Evolutionary conservation across 1,140 invertebrate genomes (phyloP), one percentile per base, ranked within the genome.

Genomic region (Neotoxoptera formosana): DNA sequence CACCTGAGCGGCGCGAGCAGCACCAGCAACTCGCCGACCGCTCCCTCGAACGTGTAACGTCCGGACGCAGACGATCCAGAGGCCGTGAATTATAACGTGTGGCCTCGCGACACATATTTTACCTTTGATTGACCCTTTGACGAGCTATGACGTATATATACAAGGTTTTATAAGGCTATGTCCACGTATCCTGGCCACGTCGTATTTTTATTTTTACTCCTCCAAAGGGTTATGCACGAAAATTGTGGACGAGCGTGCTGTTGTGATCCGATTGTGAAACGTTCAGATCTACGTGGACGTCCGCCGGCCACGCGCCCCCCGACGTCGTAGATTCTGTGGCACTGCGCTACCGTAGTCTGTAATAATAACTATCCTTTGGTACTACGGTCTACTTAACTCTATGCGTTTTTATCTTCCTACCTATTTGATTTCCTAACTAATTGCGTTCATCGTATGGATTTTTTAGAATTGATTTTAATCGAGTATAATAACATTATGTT

Each of bases 21-120:
- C 93, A 96, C 94, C 56, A 96, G 95, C 92, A 96, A 95, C 93
- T 96, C 96, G 4, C 96, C 96, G 7, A 96, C 95, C 1, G 95
- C 95, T 53, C 87, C 81, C 48, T 25, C 88, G 7, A 56, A 56
- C 53, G 89, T 47, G 51, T 90, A 90, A 60, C 36, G 34, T 8
- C 60, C 60, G 60, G 25, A 67, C 14, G n/a, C 60, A 17, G 30
- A 14, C 0, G 30, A n/a, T n/a, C 60, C 30, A n/a, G 60, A n/a
- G 60, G 30, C 60, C n/a, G 60, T n/a, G 11, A 76, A 17, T n/a
- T 76, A 76, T 76, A 1, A 34, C 60, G 60, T 2, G 60, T n/a
- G 60, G n/a, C 60, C 60, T 17, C 11, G 60, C 60, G 30, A 30
- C 60, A 14, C 30, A 4, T 14, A 30, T 67, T 14, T 23, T 56